These are phyloP conservation scores for Aegotheles bennettii DNA, from an alignment of 2,113 vertebrate genomes.

Conservation along the genomic window DNA sequence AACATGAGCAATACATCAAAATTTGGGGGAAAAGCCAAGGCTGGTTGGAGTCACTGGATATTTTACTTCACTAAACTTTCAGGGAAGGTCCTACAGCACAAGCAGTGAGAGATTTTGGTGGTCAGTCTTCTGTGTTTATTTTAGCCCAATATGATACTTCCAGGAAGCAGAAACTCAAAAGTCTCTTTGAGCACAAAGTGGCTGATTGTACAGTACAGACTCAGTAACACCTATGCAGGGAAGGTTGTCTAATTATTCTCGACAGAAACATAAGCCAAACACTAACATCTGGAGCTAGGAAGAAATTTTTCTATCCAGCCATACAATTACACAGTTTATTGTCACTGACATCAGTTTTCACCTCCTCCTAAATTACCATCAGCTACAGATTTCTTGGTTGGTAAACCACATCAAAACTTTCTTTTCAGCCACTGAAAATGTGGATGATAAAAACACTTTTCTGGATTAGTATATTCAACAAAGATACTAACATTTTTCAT, in stretches of 20 bases:
- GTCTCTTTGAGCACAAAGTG: background rate
- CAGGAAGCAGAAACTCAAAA: background rate
- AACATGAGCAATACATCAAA: rapidly evolving
- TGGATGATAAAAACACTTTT: background rate
- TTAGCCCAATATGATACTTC: background rate
- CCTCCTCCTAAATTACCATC: background rate
- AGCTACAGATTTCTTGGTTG: background rate
- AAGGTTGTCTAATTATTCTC: background rate
- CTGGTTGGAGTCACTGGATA: background rate
- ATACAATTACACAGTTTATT: background rate
- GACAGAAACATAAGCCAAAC: background rate
- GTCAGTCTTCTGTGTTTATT: background rate
- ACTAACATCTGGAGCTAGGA: background rate
- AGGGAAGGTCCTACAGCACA: background rate
- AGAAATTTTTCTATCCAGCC: background rate
- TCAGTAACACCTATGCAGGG: rapidly evolving
- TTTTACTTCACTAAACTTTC: background rate
- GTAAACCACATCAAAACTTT: background rate
- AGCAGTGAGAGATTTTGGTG: background rate
- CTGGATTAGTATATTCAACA: background rate
- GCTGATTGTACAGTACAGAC: background rate
- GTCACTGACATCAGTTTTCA: background rate
- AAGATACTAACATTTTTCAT: background rate
- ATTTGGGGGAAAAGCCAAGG: background rate
- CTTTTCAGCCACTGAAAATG: background rate